phyloP scores from a whole-genome alignment of 1,140 invertebrate genomes.

The Calliphora vicina region DNA sequence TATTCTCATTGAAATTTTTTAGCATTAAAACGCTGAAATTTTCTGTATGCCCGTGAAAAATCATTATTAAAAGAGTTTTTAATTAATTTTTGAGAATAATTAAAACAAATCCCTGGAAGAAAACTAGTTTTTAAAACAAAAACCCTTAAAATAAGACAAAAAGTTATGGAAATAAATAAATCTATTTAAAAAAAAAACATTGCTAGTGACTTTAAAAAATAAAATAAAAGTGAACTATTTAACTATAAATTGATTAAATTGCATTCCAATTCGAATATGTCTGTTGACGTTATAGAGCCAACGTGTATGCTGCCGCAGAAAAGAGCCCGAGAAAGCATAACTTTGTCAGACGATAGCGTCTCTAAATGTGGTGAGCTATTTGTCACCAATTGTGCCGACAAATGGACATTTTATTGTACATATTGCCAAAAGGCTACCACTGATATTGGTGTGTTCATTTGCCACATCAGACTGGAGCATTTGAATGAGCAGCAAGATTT shows the following conservation, averaged over 20 bases:
- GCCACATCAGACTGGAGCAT: constrained; percentile 38
- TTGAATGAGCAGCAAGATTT: not conserved
- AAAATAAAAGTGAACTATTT: not conserved
- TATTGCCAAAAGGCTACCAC: constrained; percentile 36
- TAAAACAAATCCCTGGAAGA: too few relatives aligned
- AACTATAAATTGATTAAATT: too few relatives aligned
- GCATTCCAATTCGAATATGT: too few relatives aligned
- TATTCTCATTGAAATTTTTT: too few relatives aligned
- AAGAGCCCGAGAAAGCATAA: not conserved
- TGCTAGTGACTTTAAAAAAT: too few relatives aligned
- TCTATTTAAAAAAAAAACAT: not conserved
- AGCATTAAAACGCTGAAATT: too few relatives aligned
- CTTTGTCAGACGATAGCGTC: not conserved
- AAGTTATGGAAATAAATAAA: not conserved
- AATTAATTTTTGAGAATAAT: too few relatives aligned
- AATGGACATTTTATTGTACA: constrained; percentile 38
- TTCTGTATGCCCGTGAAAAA: too few relatives aligned
- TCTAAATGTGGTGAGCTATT: constrained; percentile 37
- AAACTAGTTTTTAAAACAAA: too few relatives aligned
- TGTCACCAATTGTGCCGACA: constrained; percentile 33
- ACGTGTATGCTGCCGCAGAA: not conserved
- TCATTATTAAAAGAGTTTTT: too few relatives aligned
- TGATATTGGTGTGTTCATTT: constrained; percentile 38
- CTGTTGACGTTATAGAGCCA: not conserved
- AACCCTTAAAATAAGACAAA: too few relatives aligned